Evolutionary conservation across 2,797 vertebrate species (phyloP), one percentile per base, ranked within the genome.

Genomic region (Parambassis ranga): DNA sequence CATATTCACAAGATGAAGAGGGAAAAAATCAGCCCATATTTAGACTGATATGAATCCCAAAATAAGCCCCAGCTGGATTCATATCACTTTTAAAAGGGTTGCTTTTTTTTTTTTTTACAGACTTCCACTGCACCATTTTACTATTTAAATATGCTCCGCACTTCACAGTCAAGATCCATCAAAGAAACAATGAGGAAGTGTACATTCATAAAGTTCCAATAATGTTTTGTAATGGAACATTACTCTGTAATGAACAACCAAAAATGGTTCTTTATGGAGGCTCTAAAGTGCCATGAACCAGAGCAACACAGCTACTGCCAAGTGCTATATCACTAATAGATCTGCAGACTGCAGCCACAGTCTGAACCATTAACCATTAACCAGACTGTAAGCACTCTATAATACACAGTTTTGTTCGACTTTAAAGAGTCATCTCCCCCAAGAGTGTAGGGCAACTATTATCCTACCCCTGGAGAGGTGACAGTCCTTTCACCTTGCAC

Each of bases 151-250:
- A 62, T 65, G 33, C 71, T 38, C 42, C 2, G 26, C 71, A 63
- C 62, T 75, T 78, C 70, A 61, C 44, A 42, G 50, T 79, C 72
- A 71, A 78, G 58, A 79, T 79, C 58, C 63, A 86, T 85, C 71
- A 77, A 53, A 77, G 61, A 52, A 75, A 68, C 60, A 74, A 66
- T 46, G 52, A 81, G 66, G 59, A 81, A 75, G 68, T 74, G 58
- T 68, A 72, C 75, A 77, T 83, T 77, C 79, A 82, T 79, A 79
- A 84, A 75, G 66, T 76, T 73, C 64, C 50, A 76, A 81, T 82
- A 83, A 81, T 81, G 72, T 81, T 82, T 79, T 73, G 73, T 75
- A 65, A 86, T 82, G 81, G 77, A 83, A 83, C 71, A 83, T 84
- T 84, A 79, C 64, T 69, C 72, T 67, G 60, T 69, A 83, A 85